These are phyloP conservation scores for Leptinotarsa tumamoca DNA, from an alignment of 2,888 invertebrate species.

Conservation along the genomic window DNA sequence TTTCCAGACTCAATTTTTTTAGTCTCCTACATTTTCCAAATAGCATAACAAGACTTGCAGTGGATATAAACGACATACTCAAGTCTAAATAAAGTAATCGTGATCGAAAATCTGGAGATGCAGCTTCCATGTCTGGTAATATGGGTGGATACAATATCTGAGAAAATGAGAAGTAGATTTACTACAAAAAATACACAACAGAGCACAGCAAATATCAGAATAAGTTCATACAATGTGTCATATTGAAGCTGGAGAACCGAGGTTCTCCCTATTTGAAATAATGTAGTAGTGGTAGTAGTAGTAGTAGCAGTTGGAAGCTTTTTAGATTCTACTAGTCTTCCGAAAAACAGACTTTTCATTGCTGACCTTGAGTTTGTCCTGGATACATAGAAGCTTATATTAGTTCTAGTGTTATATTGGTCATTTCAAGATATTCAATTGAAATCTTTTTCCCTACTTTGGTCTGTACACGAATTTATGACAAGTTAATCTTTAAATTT, in stretches of 20 bases:
- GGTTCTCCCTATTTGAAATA: background rate
- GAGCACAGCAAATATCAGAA: background rate
- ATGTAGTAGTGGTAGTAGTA: background rate
- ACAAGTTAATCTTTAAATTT: too few relatives aligned
- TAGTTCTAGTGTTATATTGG: too few relatives aligned
- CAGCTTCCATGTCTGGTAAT: conserved; percentile 62
- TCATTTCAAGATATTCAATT: too few relatives aligned
- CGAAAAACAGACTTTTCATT: too few relatives aligned
- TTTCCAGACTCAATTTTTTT: conserved; percentile 88
- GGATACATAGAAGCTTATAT: too few relatives aligned
- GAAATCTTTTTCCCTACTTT: too few relatives aligned
- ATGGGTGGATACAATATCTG: conserved; percentile 70
- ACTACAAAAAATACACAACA: background rate
- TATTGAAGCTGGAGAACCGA: too few relatives aligned
- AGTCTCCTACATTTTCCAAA: conserved; percentile 77
- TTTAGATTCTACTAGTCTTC: too few relatives aligned
- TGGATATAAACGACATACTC: conserved; percentile 80
- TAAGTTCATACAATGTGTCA: too few relatives aligned
- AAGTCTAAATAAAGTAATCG: conserved; percentile 88
- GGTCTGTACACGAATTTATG: too few relatives aligned
- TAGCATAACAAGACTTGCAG: conserved; percentile 70
- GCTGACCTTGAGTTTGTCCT: too few relatives aligned
- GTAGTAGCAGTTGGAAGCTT: too few relatives aligned
- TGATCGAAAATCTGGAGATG: conserved; percentile 65
- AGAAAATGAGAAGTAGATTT: conserved; percentile 36